A percentile compares a stretch with the other conserved stretches of the same genome.
These are phyloP conservation scores for Bergia sp. DNA, from an alignment of 92 coral and sea anemone species.

Conservation along the genomic window DNA sequence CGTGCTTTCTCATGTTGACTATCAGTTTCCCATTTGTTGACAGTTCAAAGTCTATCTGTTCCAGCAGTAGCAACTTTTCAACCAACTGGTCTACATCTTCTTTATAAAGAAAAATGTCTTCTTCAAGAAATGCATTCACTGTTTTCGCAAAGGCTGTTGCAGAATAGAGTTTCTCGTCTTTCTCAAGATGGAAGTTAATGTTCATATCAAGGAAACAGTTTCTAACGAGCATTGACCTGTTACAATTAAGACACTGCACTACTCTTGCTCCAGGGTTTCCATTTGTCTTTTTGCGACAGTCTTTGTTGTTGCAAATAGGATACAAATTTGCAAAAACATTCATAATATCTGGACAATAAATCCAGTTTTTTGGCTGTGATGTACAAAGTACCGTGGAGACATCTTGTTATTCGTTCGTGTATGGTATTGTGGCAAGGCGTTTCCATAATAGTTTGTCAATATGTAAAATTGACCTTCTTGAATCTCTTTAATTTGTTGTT, in stretches of 20 bases:
- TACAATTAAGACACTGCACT: conserved; percentile 50
- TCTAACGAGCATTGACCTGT: conserved; percentile 58
- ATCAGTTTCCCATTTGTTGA: conserved; percentile 4
- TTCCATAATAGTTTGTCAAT: conserved; percentile 8
- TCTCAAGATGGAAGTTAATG: conserved; percentile 48
- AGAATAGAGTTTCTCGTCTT: conserved; percentile 29
- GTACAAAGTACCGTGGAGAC: conserved; percentile 37
- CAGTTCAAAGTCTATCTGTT: conserved; percentile 40
- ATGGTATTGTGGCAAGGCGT: conserved; percentile 56
- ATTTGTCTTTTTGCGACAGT: conserved; percentile 49
- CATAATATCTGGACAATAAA: conserved; percentile 62
- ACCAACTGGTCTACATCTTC: conserved; percentile 35
- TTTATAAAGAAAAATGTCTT: conserved; percentile 56
- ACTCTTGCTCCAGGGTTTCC: conserved; percentile 49
- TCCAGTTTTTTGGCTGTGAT: conserved; percentile 41
- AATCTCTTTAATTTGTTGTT: too few relatives aligned
- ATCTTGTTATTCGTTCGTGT: conserved; percentile 56
- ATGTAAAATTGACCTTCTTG: too few relatives aligned
- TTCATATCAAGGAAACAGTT: conserved; percentile 57
- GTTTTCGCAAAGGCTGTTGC: conserved; percentile 53
- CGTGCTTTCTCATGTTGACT: background rate
- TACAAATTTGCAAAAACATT: conserved; percentile 45
- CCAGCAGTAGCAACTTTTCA: conserved; percentile 37
- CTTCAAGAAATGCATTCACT: conserved; percentile 25
- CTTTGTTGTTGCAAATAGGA: conserved; percentile 68